Conservation (phyloP, 2,113 vertebrate species). For the Nannobrachium achirus region DNA sequence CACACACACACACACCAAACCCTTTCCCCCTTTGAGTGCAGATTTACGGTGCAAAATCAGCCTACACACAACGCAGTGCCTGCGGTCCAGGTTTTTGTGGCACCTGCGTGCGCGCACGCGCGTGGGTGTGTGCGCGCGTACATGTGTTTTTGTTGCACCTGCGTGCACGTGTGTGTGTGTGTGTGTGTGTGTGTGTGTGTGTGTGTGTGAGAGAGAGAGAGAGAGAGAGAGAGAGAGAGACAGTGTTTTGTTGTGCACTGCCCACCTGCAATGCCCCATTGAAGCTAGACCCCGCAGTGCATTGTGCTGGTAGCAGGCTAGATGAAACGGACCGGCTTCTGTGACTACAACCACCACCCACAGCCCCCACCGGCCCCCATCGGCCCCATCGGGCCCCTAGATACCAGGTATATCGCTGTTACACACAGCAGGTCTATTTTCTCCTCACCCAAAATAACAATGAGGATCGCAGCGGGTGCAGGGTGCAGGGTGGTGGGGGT, state of each 20-base stretch:
- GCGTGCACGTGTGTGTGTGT: conserved; percentile 14
- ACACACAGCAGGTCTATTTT: conserved; percentile 59
- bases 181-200: background rate
- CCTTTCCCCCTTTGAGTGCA: too few relatives aligned
- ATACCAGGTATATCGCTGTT: conserved; percentile 41
- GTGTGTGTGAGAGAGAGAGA: background rate
- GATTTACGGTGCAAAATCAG: too few relatives aligned
- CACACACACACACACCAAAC: background rate
- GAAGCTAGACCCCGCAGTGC: too few relatives aligned
- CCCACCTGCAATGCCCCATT: too few relatives aligned
- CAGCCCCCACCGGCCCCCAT: background rate
- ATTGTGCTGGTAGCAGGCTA: conserved; percentile 20
- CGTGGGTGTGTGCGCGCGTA: background rate
- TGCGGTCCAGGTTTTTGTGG: conserved; percentile 16
- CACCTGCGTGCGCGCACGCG: conserved; percentile 6
- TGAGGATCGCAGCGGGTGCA: conserved; percentile 34
- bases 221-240: too few relatives aligned
- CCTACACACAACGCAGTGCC: background rate
- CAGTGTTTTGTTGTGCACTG: too few relatives aligned
- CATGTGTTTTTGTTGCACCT: conserved; percentile 11
- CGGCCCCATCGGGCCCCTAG: background rate
- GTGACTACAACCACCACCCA: conserved; percentile 7
- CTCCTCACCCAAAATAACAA: conserved; percentile 62
- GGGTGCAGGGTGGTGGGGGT: too few relatives aligned
- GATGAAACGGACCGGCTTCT: conserved; percentile 17